Evolutionary conservation across 1,140 invertebrate species (phyloP).

Genomic region (Nebria ingens): DNA sequence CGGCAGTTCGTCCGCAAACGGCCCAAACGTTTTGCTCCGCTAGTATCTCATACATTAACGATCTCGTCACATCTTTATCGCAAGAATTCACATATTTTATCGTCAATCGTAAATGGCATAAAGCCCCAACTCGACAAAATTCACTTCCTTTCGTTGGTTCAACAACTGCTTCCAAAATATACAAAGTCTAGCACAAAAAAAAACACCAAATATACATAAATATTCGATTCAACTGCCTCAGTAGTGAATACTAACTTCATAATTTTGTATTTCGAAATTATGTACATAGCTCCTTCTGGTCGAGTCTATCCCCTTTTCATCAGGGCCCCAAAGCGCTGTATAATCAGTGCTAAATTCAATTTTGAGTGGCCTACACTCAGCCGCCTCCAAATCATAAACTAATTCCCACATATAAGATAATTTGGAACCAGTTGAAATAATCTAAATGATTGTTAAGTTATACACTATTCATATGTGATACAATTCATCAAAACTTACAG

Average conservation of each 20-base stretch:
- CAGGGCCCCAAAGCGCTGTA: constrained; percentile 30
- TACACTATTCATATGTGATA: background rate
- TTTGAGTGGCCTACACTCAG: constrained; percentile 20
- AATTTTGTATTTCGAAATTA: constrained; percentile 50
- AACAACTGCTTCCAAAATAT: constrained; percentile 67
- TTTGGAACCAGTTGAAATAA: constrained; percentile 54
- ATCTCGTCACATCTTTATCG: constrained; percentile 27
- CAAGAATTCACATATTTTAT: constrained; percentile 44
- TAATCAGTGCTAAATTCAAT: constrained; percentile 32
- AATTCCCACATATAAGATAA: constrained; percentile 79
- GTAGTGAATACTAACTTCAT: constrained; percentile 40
- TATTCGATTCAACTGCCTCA: background rate
- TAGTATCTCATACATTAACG: constrained; percentile 87
- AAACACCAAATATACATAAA: background rate
- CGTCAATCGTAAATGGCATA: constrained; percentile 73
- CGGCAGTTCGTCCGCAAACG: constrained; percentile 77
- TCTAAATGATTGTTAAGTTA: constrained; percentile 26
- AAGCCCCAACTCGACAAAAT: constrained; percentile 77
- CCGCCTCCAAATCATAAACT: constrained; percentile 21
- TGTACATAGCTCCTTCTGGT: constrained; percentile 35
- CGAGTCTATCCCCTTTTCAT: constrained; percentile 28
- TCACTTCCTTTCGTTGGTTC: constrained; percentile 73
- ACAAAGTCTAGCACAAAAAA: constrained; percentile 57
- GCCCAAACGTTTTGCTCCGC: constrained; percentile 89
- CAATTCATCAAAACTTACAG: background rate